A percentile compares a stretch with the other conserved stretches of the same genome.
phyloP scores from a whole-genome alignment of 2,113 vertebrate genomes.

The Myotis davidii region DNA sequence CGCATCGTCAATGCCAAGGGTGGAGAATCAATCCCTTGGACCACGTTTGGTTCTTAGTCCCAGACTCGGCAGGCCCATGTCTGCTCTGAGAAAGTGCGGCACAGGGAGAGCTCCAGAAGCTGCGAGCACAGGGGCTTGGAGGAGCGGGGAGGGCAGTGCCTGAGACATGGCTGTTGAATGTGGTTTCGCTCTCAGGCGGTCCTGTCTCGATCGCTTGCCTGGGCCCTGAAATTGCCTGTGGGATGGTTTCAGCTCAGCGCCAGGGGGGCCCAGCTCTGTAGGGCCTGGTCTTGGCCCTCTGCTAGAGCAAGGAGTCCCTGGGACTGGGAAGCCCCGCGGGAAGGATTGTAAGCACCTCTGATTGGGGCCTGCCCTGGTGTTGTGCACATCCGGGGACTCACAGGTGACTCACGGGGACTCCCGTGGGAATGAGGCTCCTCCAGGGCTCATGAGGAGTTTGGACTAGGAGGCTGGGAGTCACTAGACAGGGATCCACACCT shows the following conservation, averaged over 20 bases:
- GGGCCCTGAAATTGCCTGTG: neutral
- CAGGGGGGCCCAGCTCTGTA: neutral
- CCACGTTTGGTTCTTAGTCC: neutral
- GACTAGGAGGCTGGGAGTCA: neutral
- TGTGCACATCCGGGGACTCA: neutral
- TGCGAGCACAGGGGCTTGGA: too few relatives aligned
- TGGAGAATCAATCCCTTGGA: neutral
- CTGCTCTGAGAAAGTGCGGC: neutral
- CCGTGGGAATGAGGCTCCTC: neutral
- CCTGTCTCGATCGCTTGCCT: neutral
- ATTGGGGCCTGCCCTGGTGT: neutral
- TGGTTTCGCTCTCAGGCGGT: neutral
- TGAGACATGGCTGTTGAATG: neutral
- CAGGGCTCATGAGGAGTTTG: neutral
- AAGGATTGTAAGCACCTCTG: neutral
- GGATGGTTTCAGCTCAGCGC: neutral
- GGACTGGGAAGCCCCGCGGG: neutral
- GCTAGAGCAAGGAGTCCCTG: too few relatives aligned
- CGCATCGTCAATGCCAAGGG: neutral
- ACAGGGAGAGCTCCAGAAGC: too few relatives aligned
- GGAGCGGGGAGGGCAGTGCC: neutral
- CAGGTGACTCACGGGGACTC: too few relatives aligned
- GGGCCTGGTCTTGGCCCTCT: too few relatives aligned
- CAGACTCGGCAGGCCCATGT: neutral
- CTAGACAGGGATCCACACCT: rapidly evolving